Evolutionary conservation across 2,888 invertebrate genomes (phyloP), one percentile per base, ranked within the genome.

Genomic region (Drosophila paramelanica): DNA sequence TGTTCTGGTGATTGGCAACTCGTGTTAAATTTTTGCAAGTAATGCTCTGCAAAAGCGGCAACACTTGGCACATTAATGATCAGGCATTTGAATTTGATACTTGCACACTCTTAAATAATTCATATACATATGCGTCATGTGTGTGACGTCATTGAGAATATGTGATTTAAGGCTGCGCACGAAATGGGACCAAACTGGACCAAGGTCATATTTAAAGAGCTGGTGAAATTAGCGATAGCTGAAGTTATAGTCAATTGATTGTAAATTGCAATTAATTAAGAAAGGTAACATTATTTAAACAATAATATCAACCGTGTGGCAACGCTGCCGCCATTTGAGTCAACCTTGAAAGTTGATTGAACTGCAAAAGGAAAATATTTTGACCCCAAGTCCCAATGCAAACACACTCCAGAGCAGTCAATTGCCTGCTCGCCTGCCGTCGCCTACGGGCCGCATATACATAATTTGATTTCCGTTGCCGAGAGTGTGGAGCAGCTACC

Each of bases 301-400:
- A 13, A 13, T n/a, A 13, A 23, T 51, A 13, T 14, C 8, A 20
- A n/a, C 50, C 7, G 42, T 31, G 39, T 55, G 43, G 61, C 61
- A 51, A 58, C 62, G 33, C 41, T 46, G 45, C n/a, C 25, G 39
- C 17, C 20, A 39, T 46, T 33, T 33, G 58, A 72, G 46, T 60
- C 73, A 85, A 85, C 84, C 84, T 85, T 88, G 84, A 85, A 80
- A 82, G 84, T 85, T 85, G 86, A 88, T 78, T 88, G 86, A 85
- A 85, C 84, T 82, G 67, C 57, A 23, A 64, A 70, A 69, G 68
- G 70, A 70, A 74, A 72, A 85, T 77, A 77, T 85, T 79, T 85
- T 84, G 88, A 81, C 81, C 85, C 79, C 82, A 62, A 68, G 52
- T 67, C 45, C 55, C 72, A 53, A 46, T 65, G 57, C 62, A 71